Evolutionary conservation across 2,888 invertebrate species (phyloP).

Genomic region (Tiphia femorata): DNA sequence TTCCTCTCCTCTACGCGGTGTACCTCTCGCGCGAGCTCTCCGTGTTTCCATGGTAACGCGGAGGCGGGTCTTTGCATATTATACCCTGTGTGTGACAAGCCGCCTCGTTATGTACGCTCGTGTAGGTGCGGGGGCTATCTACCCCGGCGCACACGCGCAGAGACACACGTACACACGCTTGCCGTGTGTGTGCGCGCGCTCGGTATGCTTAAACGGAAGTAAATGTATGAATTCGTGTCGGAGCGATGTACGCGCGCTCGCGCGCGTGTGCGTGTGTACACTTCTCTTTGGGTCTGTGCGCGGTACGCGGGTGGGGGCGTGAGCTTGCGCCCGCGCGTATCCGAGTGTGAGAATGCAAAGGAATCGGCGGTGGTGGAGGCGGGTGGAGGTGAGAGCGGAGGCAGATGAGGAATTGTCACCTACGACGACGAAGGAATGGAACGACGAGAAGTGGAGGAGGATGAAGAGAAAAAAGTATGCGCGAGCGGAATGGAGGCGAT

Average conservation of each 20-base stretch:
- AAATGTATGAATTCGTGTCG: no score
- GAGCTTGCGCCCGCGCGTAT: slow-evolving; percentile 60
- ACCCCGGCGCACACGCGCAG: not conserved
- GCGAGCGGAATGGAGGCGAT: slow-evolving; percentile 13
- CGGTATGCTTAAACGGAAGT: slow-evolving; percentile 16
- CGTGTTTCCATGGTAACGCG: slow-evolving; percentile 63
- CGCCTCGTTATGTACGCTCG: slow-evolving; percentile 56
- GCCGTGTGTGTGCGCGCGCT: slow-evolving; percentile 1
- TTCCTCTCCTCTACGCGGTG: slow-evolving; percentile 28
- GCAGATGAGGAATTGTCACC: slow-evolving; percentile 65
- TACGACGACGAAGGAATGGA: slow-evolving; percentile 33
- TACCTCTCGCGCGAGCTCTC: slow-evolving; percentile 55
- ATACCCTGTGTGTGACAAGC: slow-evolving; percentile 67
- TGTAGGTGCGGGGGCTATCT: slow-evolving; percentile 32
- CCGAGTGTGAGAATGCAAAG: slow-evolving; percentile 53
- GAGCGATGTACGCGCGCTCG: no score
- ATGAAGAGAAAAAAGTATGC: not conserved
- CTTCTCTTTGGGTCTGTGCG: not conserved
- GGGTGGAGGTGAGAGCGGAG: slow-evolving; percentile 52
- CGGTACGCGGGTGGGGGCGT: slow-evolving; percentile 48
- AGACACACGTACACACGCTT: not conserved
- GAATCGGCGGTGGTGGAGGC: no score
- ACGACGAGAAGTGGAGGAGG: not conserved
- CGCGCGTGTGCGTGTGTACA: not conserved
- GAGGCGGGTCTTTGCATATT: slow-evolving; percentile 68